A percentile compares a stretch with the other conserved stretches of the same genome.
Conservation (phyloP, 2,888 invertebrate species). For the Alitta virens region DNA sequence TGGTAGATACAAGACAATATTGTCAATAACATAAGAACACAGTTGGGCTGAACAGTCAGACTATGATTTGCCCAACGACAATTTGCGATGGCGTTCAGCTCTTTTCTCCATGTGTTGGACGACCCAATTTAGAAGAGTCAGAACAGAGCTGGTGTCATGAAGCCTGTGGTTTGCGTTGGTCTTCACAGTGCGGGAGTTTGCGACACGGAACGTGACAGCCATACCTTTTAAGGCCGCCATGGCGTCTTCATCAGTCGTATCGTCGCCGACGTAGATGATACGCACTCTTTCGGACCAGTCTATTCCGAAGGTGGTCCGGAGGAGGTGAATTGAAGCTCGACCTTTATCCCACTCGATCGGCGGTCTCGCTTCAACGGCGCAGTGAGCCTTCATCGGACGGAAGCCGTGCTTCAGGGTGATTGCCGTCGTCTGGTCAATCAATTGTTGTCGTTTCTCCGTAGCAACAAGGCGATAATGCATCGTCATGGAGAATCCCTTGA, state of each 20-base stretch:
- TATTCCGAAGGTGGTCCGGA: constrained; percentile 14
- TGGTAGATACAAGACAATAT: too few species aligned
- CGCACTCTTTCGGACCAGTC: constrained; percentile 18
- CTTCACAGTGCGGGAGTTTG: constrained; percentile 9
- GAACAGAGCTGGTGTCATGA: constrained; percentile 12
- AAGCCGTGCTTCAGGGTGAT: constrained; percentile 17
- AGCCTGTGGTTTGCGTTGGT: constrained; percentile 16
- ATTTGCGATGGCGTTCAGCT: too few species aligned
- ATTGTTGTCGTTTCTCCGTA: not conserved
- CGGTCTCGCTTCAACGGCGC: constrained; percentile 15
- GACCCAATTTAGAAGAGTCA: constrained; percentile 19
- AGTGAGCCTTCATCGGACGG: constrained; percentile 15
- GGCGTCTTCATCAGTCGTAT: constrained; percentile 21
- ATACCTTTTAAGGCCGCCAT: constrained; percentile 14
- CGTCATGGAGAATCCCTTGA: constrained; percentile 18
- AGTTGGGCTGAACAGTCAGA: too few species aligned
- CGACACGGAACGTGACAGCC: constrained; percentile 23
- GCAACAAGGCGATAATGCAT: constrained; percentile 20
- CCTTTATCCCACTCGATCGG: constrained; percentile 24
- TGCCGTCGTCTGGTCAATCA: constrained; percentile 14
- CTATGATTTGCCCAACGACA: too few species aligned
- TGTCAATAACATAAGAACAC: too few species aligned
- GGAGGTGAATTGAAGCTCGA: constrained; percentile 16
- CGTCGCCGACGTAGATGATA: constrained; percentile 22
- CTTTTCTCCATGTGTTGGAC: constrained; percentile 10